These are phyloP conservation scores for Ceriagrion tenellum DNA, from an alignment of 2,888 invertebrate genomes.

Conservation along the genomic window DNA sequence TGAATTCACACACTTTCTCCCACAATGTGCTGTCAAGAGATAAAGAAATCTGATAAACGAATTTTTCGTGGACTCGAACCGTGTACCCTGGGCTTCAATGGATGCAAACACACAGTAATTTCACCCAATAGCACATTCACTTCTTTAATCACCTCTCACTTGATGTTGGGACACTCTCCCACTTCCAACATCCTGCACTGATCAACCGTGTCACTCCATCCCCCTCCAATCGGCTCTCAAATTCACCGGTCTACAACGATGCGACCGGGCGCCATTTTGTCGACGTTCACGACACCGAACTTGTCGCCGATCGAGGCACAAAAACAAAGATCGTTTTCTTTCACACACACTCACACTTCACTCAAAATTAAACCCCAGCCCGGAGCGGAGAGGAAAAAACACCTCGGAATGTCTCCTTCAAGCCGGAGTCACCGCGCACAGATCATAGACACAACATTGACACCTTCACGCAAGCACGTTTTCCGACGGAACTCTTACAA, in stretches of 20 bases:
- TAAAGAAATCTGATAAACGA: background rate
- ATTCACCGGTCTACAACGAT: slow-evolving; percentile 28
- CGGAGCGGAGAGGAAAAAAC: background rate
- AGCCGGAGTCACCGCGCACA: too few species aligned
- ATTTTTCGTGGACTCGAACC: background rate
- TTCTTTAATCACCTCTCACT: too few species aligned
- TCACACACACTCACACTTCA: background rate
- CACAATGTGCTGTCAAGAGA: background rate
- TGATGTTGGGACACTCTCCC: background rate
- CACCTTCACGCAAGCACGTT: background rate
- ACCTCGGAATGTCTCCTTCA: background rate
- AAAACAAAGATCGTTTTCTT: background rate
- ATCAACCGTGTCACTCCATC: background rate
- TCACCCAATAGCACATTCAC: background rate
- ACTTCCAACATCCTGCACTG: background rate
- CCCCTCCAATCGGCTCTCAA: background rate
- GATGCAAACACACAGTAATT: background rate
- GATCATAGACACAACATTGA: background rate
- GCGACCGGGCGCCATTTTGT: slow-evolving; percentile 53
- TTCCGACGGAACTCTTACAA: background rate
- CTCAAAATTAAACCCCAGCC: background rate
- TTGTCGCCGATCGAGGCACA: slow-evolving; percentile 11
- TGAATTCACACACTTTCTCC: background rate
- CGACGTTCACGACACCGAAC: slow-evolving; percentile 34
- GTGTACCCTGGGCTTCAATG: background rate